Conservation (phyloP, 2,888 invertebrate genomes). For the Diplazon laetatorius region DNA sequence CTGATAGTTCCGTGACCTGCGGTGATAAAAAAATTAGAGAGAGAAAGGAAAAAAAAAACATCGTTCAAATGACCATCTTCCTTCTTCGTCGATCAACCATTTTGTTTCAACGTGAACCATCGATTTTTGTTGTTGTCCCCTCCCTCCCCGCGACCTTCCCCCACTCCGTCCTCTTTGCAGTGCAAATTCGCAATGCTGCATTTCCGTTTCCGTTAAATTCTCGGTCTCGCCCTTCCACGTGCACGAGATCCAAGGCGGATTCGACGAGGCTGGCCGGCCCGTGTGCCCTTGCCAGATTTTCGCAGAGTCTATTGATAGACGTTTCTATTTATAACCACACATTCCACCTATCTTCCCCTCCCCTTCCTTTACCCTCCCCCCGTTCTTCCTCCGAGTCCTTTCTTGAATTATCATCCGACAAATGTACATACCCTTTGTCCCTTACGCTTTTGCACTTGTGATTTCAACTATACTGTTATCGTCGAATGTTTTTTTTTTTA, state of each 20-base stretch:
- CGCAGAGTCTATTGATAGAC: slow-evolving; percentile 57
- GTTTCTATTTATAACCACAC: slow-evolving; percentile 48
- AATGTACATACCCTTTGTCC: too few relatives aligned
- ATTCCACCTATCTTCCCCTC: not conserved
- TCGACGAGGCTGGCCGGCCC: slow-evolving; percentile 8
- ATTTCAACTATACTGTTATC: too few relatives aligned
- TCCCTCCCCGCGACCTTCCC: too few relatives aligned
- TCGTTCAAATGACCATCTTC: slow-evolving; percentile 15
- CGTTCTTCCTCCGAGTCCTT: not conserved
- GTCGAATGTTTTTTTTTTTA: too few relatives aligned
- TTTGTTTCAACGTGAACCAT: too few relatives aligned
- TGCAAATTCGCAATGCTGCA: not conserved
- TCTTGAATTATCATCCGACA: too few relatives aligned
- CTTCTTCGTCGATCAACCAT: too few relatives aligned
- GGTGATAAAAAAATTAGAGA: too few relatives aligned
- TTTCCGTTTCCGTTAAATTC: not conserved
- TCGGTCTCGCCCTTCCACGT: slow-evolving; percentile 14
- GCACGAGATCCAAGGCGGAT: not conserved
- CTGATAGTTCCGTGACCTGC: not conserved
- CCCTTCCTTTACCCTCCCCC: not conserved
- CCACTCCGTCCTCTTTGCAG: not conserved
- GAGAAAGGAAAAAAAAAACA: too few relatives aligned
- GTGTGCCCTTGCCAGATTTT: slow-evolving; percentile 40
- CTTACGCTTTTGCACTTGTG: too few relatives aligned
- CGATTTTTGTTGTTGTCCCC: too few relatives aligned